Base-by-base conservation (phyloP, 2,113 vertebrate genomes). In the Aptenodytes patagonicus region DNA sequence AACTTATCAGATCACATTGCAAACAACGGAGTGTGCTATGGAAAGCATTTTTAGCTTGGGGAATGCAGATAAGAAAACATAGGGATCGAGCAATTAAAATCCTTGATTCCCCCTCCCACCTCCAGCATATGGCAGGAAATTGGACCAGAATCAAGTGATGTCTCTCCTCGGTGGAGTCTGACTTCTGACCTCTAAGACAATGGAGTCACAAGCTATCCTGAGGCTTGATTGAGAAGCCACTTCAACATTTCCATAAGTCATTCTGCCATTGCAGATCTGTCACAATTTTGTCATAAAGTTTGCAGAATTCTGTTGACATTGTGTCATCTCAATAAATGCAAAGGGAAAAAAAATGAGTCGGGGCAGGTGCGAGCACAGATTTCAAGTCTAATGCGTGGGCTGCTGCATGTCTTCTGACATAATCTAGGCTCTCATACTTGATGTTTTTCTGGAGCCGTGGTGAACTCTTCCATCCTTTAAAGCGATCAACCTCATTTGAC, bases 321-420 rank as follows among this genome's bases (percentile, higher is more conserved):
- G 97, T 98, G 97, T 98, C 97, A 98, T 98, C 97, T 98, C 97
- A 98, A 97, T 98, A 98, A 98, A 98, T 95, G 97, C 97, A 97
- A 98, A 97, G 96, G 96, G 92, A 96, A 96, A 93, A 95, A 97
- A 98, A 97, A 97, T 95, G 93, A 98, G 96, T 93, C 58, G 96
- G 97, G 97, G 97, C 97, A 98, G 97, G 97, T 98, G 97, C 17
- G 65, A 98, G 97, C 97, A 98, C 97, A 98, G 97, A 98, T 98
- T 98, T 98, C 96, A 97, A 98, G 97, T 97, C 97, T 97, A 98
- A 97, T 97, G 97, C 97, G 97, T 98, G 97, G 97, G 97, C 96
- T 98, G 97, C 97, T 97, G 97, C 96, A 97, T 98, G 96, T 98
- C 97, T 98, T 96, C 97, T 97, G 97, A 97, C 97, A 98, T 97